These are phyloP conservation scores for Clarias magur DNA, from an alignment of 2,113 vertebrate species.

Conservation along the genomic window DNA sequence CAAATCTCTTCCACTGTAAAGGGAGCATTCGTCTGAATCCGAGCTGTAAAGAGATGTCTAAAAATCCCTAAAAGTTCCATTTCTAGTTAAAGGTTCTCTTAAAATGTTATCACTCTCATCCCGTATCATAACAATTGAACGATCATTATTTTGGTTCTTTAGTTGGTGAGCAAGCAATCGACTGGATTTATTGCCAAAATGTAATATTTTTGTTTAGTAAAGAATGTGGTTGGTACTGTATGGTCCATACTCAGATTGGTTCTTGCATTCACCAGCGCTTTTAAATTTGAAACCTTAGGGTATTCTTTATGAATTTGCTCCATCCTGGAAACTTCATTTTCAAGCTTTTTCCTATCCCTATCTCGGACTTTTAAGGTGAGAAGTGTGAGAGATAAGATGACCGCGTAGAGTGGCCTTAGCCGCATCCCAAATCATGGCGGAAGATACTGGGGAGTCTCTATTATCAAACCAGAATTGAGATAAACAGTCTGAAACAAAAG, in stretches of 20 bases:
- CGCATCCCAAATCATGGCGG: no score
- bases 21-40: not conserved
- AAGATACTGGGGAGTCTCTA: no score
- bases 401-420: no score
- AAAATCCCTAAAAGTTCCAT: not conserved
- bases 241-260: not conserved
- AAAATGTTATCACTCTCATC: not conserved
- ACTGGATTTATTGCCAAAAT: conserved; percentile 14
- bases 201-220: not conserved
- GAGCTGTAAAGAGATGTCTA: conserved; percentile 4
- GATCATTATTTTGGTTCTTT: not conserved
- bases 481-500: no score
- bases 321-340: no score
- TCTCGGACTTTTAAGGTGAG: no score
- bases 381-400: no score
- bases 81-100: not conserved
- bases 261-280: no score
- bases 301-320: no score
- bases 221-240: not conserved
- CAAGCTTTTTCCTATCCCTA: no score
- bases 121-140: not conserved
- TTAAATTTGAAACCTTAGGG: no score
- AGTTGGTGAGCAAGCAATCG: not conserved
- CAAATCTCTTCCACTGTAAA: not conserved
- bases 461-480: no score